Conservation (phyloP, 2,888 invertebrate genomes). For the Dyspetes luteomarginatus region DNA sequence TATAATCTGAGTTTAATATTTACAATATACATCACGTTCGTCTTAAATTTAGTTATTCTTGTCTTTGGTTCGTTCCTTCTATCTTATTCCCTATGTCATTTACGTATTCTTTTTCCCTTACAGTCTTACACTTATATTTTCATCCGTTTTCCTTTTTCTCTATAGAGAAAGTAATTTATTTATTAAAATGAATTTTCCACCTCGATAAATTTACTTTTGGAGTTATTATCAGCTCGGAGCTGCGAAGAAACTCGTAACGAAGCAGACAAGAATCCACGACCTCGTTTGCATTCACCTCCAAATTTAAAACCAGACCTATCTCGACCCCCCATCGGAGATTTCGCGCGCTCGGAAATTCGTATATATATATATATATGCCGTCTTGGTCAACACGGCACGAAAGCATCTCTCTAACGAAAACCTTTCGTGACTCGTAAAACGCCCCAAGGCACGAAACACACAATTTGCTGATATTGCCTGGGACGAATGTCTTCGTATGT, state of each 20-base stretch:
- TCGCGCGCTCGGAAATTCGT: conserved; percentile 6
- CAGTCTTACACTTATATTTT: too few relatives aligned
- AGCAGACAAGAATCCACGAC: conserved; percentile 36
- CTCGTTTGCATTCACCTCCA: conserved; percentile 55
- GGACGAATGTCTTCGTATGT: neutral
- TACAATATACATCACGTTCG: too few relatives aligned
- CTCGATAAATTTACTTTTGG: conserved; percentile 27
- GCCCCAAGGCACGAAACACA: neutral
- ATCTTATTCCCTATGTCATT: too few relatives aligned
- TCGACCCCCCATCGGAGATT: conserved; percentile 39
- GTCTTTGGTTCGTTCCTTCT: too few relatives aligned
- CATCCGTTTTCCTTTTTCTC: too few relatives aligned
- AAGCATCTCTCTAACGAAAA: conserved; percentile 14
- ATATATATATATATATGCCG: neutral
- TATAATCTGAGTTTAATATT: too few relatives aligned
- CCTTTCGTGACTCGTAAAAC: conserved; percentile 55
- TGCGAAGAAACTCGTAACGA: conserved; percentile 16
- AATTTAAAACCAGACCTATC: conserved; percentile 59
- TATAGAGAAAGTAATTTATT: too few relatives aligned
- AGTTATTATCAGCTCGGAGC: conserved; percentile 34
- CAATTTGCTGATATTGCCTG: neutral
- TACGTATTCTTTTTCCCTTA: too few relatives aligned
- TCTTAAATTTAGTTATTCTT: too few relatives aligned
- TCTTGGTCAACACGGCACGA: conserved; percentile 18
- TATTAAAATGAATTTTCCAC: conserved; percentile 21